A percentile compares a stretch with the other conserved stretches of the same genome.
Evolutionary conservation across 2,888 invertebrate species (phyloP).

Genomic region (Phorcus lineatus): DNA sequence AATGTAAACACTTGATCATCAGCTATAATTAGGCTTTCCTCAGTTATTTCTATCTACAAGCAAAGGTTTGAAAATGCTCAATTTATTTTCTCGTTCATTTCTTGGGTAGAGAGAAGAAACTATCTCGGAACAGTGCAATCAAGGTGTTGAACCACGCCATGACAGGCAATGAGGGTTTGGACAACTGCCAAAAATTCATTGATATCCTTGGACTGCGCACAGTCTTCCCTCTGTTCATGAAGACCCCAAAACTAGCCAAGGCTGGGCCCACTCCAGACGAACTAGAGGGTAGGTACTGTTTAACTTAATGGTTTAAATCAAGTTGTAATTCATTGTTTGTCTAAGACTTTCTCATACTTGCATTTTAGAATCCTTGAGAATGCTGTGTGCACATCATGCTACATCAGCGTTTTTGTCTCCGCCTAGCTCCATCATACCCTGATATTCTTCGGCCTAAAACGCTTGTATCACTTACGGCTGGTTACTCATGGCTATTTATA

Average conservation of each 20-base stretch:
- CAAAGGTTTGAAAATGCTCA: not conserved
- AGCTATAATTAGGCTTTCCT: no score
- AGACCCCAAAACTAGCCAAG: conserved; percentile 88
- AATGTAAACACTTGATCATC: no score
- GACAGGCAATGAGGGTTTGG: conserved; percentile 92
- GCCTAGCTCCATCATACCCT: no score
- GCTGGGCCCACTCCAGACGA: conserved; percentile 81
- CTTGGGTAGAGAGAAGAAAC: conserved; percentile 88
- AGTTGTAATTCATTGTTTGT: no score
- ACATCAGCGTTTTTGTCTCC: no score
- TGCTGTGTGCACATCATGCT: no score
- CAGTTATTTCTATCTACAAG: not conserved
- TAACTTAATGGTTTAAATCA: no score
- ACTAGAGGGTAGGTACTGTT: conserved; percentile 83
- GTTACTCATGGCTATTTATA: no score
- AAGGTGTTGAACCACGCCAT: conserved; percentile 98
- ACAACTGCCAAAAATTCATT: conserved; percentile 95
- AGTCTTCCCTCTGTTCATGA: conserved; percentile 99
- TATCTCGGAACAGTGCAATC: conserved; percentile 90
- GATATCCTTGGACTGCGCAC: conserved; percentile 95
- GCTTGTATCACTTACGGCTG: no score
- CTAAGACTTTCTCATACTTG: no score
- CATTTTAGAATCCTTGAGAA: no score
- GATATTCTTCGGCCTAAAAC: no score
- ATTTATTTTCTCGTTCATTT: not conserved